Percentiles rank a stretch among this genome's conserved stretches.
Conservation (phyloP, 2,113 vertebrate species). For the Hydrochoerus hydrochaeris region DNA sequence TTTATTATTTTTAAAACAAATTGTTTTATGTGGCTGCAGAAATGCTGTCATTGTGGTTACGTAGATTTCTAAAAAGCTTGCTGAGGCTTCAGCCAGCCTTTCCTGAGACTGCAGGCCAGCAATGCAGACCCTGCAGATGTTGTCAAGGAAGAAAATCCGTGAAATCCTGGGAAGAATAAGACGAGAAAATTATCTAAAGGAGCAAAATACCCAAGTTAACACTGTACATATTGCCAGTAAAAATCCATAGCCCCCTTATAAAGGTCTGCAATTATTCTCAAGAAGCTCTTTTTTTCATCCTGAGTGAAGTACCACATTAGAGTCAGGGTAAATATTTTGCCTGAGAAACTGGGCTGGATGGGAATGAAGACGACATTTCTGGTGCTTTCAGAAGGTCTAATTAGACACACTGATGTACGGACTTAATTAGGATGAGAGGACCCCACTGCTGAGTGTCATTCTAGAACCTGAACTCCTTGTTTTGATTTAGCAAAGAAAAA, state of each 20-base stretch:
- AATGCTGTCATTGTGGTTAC: neutral
- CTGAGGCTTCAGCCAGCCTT: neutral
- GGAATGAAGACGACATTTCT: conserved; percentile 36
- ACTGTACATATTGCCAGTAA: neutral
- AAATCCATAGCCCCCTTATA: neutral
- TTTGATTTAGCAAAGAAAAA: conserved; percentile 9
- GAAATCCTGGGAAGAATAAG: neutral
- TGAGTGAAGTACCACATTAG: conserved; percentile 20
- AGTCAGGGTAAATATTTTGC: conserved; percentile 58
- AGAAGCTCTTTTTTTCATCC: neutral
- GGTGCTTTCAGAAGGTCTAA: neutral
- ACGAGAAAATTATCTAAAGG: neutral
- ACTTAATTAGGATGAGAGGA: neutral
- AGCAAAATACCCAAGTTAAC: neutral
- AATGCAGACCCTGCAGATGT: neutral
- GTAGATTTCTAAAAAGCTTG: neutral
- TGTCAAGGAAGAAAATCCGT: neutral
- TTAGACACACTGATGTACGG: neutral
- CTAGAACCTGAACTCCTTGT: neutral
- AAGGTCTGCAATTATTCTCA: neutral
- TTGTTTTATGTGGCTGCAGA: conserved; percentile 26
- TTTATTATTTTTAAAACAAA: neutral
- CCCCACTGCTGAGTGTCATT: neutral
- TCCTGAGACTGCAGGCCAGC: neutral
- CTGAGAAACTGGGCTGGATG: conserved; percentile 10